Base-by-base conservation (phyloP, 2,888 invertebrate genomes). In the Onchidella celtica region DNA sequence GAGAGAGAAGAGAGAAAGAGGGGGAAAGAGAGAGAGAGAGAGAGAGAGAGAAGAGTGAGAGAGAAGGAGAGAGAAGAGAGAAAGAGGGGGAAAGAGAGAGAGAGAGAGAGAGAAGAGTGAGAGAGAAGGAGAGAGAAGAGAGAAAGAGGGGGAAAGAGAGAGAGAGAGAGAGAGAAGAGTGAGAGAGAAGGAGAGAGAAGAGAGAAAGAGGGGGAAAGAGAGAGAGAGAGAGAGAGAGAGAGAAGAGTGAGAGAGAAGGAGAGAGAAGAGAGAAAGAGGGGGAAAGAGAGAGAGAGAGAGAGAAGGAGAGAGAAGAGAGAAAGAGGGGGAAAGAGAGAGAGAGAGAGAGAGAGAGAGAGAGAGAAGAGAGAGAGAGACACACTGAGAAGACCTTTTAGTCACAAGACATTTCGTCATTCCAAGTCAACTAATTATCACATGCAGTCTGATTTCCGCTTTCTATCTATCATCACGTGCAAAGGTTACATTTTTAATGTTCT, bases 201-300 rank as follows among this genome's bases (percentile, higher is more conserved):
- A 14, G 47, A n/a, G 29, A 72, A n/a, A 72, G 29, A 21, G 3
- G 63, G 38, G 36, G 14, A 63, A 29, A 74, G 61, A 74, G 29
- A 38, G 21, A 74, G 34, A 74, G 21, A 61, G 40, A 47, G 72
- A 72, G 40, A 38, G 40, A 72, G 55, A 72, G 40, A 47, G 55
- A 24, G 32, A 72, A 27, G 47, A 32, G 24, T 14, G 24, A 14
- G 47, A 4, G 27, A 63, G 32, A 32, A 63, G 27, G 27, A 63
- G 9, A 27, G 3, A 55, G 17, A 24, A 73, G n/a, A 63, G 21
- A 27, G n/a, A 21, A 27, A 55, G 55, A 63, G 6, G 47, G 17
- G 4, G 6, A 66, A 40, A 76, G 14, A 17, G 27, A 40, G 34
- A 40, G 32, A 32, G 27, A 38, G 11, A 59, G 11, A 36, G 59